Percentiles rank a stretch among this genome's conserved stretches.
These are phyloP conservation scores for Rafetus swinhoei DNA, from an alignment of 2,113 vertebrate species.

Conservation along the genomic window DNA sequence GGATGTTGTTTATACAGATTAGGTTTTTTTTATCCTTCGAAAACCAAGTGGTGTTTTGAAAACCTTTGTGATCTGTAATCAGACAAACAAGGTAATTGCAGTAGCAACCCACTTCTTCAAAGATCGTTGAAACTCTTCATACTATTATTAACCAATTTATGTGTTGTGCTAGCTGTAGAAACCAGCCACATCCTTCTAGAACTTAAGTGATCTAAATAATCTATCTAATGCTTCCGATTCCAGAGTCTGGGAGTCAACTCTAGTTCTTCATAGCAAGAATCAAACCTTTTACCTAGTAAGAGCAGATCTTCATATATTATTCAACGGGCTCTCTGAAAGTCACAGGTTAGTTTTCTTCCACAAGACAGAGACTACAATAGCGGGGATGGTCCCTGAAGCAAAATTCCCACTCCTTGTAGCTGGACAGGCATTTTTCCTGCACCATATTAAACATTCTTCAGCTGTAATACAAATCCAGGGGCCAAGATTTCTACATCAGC, in stretches of 20 bases:
- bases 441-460: neutral
- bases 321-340: fast-evolving
- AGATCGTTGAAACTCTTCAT: neutral
- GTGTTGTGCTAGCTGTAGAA: neutral
- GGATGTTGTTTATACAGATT: constrained; percentile 50
- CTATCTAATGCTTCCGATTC: neutral
- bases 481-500: neutral
- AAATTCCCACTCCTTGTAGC: neutral
- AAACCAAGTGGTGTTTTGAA: constrained; percentile 57
- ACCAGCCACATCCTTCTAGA: neutral
- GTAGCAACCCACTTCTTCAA: constrained; percentile 26
- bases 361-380: neutral
- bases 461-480: neutral
- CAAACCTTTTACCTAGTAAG: neutral
- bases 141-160: neutral
- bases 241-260: neutral
- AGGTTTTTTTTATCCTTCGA: constrained; percentile 43
- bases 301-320: neutral
- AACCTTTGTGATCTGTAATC: constrained; percentile 43
- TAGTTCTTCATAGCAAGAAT: neutral
- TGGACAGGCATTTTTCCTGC: neutral
- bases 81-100: constrained; percentile 42
- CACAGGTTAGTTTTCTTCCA: neutral
- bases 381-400: neutral
- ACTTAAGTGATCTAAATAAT: neutral